Conservation (phyloP, 1,140 invertebrate genomes). For the Sinonovacula constricta region DNA sequence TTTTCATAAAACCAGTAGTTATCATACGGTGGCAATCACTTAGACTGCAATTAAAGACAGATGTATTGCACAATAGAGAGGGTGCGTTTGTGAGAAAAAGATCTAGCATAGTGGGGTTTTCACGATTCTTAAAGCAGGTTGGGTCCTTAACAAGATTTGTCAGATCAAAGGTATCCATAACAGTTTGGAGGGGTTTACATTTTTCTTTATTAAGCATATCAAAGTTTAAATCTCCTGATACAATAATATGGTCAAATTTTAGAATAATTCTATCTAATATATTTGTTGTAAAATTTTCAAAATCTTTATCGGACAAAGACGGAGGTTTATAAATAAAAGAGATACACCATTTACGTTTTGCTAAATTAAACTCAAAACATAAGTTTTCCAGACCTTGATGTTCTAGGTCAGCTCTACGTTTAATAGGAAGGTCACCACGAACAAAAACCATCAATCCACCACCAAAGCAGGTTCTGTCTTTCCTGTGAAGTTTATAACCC, state of each 20-base stretch:
- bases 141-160: neutral
- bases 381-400: neutral
- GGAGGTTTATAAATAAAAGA: neutral
- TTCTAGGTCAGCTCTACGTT: neutral
- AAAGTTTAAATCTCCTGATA: neutral
- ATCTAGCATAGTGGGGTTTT: neutral
- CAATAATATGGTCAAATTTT: conserved; percentile 4
- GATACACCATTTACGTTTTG: conserved; percentile 2
- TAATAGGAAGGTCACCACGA: neutral
- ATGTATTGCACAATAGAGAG: neutral
- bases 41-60: conserved; percentile 4
- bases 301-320: neutral
- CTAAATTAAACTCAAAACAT: neutral
- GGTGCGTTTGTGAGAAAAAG: neutral
- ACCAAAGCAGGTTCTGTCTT: neutral
- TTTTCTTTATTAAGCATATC: conserved; percentile 1
- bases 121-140: neutral
- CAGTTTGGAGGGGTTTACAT: neutral
- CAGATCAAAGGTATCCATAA: neutral
- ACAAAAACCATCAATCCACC: conserved; percentile 9
- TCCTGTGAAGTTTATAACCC: conserved; percentile 5
- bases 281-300: neutral
- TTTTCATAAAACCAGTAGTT: conserved; percentile 3
- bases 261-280: neutral
- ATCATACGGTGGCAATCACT: conserved; percentile 27